These are phyloP conservation scores for Numenius arquata DNA, from an alignment of 2,113 vertebrate species.

Conservation along the genomic window DNA sequence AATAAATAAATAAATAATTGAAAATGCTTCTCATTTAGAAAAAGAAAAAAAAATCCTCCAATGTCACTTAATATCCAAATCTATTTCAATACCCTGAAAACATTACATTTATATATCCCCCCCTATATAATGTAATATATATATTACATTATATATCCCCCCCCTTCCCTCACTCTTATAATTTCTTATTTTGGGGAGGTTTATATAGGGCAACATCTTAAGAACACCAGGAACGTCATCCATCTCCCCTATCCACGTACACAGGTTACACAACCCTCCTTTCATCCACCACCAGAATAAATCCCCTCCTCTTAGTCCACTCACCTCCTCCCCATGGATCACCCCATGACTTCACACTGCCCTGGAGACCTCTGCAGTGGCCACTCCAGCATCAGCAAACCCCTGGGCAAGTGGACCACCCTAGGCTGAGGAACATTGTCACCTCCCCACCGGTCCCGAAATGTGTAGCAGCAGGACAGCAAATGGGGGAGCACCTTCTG, in stretches of 20 bases:
- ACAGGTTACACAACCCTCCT: fast-evolving
- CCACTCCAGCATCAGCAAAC: not conserved
- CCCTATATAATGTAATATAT: too few relatives aligned
- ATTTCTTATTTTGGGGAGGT: not conserved
- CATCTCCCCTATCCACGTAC: fast-evolving
- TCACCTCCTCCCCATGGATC: not conserved
- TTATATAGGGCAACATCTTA: not conserved
- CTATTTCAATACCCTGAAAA: not conserved
- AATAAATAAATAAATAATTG: not conserved
- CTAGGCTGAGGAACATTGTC: not conserved
- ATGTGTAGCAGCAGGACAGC: fast-evolving
- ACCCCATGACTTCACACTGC: not conserved
- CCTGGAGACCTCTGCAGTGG: fast-evolving
- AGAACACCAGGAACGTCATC: fast-evolving
- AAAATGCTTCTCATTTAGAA: not conserved
- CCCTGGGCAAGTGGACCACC: not conserved
- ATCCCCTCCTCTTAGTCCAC: not conserved
- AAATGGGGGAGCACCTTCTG: fast-evolving
- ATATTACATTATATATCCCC: not conserved
- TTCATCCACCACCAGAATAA: not conserved
- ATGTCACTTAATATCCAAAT: not conserved
- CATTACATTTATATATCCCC: not conserved
- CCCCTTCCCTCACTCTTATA: not conserved
- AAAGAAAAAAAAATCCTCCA: not conserved
- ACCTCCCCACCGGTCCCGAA: not conserved